Evolutionary conservation across 2,888 invertebrate genomes (phyloP).

Genomic region (Pseudoips prasinana): DNA sequence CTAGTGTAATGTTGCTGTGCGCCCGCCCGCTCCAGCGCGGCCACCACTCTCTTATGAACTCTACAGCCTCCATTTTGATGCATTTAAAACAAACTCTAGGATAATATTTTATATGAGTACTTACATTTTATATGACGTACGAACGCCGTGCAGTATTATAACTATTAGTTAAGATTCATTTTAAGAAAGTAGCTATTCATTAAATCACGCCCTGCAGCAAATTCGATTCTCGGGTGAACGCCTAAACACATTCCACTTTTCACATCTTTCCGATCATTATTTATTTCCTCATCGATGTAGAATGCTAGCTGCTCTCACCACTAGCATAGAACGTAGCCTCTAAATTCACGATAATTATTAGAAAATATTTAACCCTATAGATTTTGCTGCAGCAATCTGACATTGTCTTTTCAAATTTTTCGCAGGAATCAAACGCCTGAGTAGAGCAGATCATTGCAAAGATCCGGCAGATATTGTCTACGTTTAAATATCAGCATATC

Average conservation of each 20-base stretch:
- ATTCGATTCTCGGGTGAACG: constrained; percentile 40
- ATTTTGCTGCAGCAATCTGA: constrained; percentile 59
- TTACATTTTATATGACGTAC: constrained; percentile 70
- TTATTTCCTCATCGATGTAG: constrained; percentile 58
- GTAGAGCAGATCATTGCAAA: constrained; percentile 93
- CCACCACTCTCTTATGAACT: constrained; percentile 10
- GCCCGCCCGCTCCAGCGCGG: constrained; percentile 32
- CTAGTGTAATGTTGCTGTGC: constrained; percentile 75
- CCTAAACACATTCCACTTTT: constrained; percentile 50
- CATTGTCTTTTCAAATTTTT: constrained; percentile 73
- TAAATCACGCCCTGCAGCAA: constrained; percentile 48
- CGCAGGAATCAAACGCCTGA: constrained; percentile 94
- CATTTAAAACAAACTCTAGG: constrained; percentile 68
- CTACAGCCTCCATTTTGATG: constrained; percentile 72
- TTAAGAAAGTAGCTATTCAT: constrained; percentile 44
- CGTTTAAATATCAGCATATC: constrained; percentile 86
- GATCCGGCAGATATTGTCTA: constrained; percentile 89
- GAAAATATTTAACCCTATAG: constrained; percentile 33
- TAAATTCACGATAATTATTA: constrained; percentile 48
- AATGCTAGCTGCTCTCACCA: constrained; percentile 57
- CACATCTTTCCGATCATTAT: constrained; percentile 50
- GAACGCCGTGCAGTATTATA: constrained; percentile 72
- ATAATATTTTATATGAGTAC: constrained; percentile 72
- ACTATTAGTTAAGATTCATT: constrained; percentile 50
- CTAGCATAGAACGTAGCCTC: constrained; percentile 61